Evolutionary conservation across 1,140 invertebrate species (phyloP).

Genomic region (Lordiphosa collinella): DNA sequence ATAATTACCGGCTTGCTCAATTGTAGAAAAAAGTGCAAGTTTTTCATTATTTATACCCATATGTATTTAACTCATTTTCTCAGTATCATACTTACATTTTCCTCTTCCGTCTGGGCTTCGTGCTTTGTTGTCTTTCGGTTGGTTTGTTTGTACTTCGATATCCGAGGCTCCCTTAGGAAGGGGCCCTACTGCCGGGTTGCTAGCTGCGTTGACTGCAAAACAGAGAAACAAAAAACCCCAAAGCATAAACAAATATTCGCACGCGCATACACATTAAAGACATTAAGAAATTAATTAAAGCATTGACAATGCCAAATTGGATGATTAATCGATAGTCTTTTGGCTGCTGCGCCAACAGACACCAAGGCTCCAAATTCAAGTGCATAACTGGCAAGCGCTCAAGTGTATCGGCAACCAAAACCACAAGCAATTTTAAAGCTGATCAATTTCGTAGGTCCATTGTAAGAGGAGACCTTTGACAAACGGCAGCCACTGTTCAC

Average conservation of each 20-base stretch:
- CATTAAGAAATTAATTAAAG: neutral
- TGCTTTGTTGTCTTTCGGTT: neutral
- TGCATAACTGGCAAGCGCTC: neutral
- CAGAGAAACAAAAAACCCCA: neutral
- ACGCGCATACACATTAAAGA: too few relatives aligned
- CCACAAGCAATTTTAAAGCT: neutral
- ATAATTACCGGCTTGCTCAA: too few relatives aligned
- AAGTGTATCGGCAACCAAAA: conserved; percentile 1
- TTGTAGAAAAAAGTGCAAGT: too few relatives aligned
- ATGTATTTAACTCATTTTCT: too few relatives aligned
- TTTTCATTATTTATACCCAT: too few relatives aligned
- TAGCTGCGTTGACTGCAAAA: conserved; percentile 53
- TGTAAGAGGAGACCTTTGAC: conserved; percentile 8
- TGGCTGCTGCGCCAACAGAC: conserved; percentile 36
- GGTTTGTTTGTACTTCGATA: conserved; percentile 31
- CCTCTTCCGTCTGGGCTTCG: neutral
- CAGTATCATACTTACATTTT: conserved; percentile 20
- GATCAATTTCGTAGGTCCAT: conserved; percentile 26
- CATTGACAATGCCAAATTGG: conserved; percentile 50
- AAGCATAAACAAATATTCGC: neutral
- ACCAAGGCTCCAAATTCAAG: conserved; percentile 13
- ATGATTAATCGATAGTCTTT: conserved; percentile 62
- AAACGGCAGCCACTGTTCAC: neutral
- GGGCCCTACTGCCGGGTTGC: conserved; percentile 56
- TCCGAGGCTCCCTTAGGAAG: conserved; percentile 60